Evolutionary conservation across 1,140 invertebrate genomes (phyloP).

Genomic region (Neoseiulus cucumeris): DNA sequence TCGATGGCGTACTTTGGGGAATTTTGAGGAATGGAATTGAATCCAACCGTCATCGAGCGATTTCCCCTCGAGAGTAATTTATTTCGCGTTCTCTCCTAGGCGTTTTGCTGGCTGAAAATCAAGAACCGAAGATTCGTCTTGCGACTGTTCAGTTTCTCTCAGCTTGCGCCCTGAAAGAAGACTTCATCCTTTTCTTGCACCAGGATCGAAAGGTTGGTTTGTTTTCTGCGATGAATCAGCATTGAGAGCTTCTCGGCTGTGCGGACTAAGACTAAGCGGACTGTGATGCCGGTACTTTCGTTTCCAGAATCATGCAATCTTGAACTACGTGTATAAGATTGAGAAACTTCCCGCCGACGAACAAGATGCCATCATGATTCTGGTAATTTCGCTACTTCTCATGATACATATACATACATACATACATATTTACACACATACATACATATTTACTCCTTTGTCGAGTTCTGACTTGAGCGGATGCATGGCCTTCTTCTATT

Average conservation of each 20-base stretch:
- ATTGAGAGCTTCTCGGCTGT: too few relatives aligned
- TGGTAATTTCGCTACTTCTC: conserved; percentile 36
- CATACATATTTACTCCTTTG: conserved; percentile 4
- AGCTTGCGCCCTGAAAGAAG: conserved; percentile 56
- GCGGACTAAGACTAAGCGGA: too few relatives aligned
- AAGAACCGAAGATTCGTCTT: conserved; percentile 20
- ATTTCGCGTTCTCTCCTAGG: too few relatives aligned
- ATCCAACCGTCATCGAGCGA: conserved; percentile 18
- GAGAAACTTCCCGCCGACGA: conserved; percentile 52
- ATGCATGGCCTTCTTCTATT: not conserved
- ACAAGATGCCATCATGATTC: conserved; percentile 52
- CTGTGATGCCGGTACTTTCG: too few relatives aligned
- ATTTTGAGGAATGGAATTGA: conserved; percentile 19
- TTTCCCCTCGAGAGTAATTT: too few relatives aligned
- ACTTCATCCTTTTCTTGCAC: conserved; percentile 67
- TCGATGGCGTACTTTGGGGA: conserved; percentile 14
- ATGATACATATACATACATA: conserved; percentile 10
- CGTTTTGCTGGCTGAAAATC: conserved; percentile 21
- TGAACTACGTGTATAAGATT: conserved; percentile 66
- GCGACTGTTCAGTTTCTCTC: conserved; percentile 24
- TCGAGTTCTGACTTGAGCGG: too few relatives aligned
- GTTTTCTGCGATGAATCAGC: not conserved
- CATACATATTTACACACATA: conserved; percentile 15
- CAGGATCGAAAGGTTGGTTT: conserved; percentile 48
- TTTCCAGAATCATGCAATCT: conserved; percentile 49